Conservation (phyloP, 2,113 vertebrate genomes). For the Halichoeres trimaculatus region DNA sequence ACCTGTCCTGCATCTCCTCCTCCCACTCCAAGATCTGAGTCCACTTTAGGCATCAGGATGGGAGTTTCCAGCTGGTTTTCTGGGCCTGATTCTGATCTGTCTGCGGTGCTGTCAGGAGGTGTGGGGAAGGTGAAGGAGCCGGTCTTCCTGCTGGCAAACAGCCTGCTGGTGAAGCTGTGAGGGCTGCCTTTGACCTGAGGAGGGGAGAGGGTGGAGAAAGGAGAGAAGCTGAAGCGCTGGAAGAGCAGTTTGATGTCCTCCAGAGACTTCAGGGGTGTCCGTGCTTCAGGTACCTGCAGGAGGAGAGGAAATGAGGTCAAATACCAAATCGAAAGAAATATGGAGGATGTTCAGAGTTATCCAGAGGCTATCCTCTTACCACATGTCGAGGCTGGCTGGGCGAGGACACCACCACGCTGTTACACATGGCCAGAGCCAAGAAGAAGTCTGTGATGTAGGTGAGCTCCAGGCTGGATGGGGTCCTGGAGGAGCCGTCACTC, state of each 20-base stretch:
- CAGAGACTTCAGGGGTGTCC: constrained; percentile 84
- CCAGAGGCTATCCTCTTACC: constrained; percentile 72
- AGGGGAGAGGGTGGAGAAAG: constrained; percentile 77
- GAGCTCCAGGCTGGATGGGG: constrained; percentile 73
- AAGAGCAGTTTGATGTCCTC: constrained; percentile 92
- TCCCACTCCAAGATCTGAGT: background rate
- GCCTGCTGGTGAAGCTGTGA: constrained; percentile 76
- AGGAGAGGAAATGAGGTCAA: background rate
- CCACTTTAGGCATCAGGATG: background rate
- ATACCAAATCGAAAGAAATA: too few species aligned
- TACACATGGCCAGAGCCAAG: constrained; percentile 92
- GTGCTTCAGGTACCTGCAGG: constrained; percentile 74
- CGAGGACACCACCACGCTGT: constrained; percentile 93
- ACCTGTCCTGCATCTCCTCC: constrained; percentile 10
- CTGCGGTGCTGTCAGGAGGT: constrained; percentile 1
- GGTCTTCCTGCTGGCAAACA: constrained; percentile 82
- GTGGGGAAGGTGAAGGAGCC: constrained; percentile 57
- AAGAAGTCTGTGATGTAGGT: constrained; percentile 91
- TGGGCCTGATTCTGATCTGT: background rate
- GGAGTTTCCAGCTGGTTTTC: constrained; percentile 14
- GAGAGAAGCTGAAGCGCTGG: constrained; percentile 86
- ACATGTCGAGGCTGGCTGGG: constrained; percentile 83
- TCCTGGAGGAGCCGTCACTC: background rate
- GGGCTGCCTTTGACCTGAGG: constrained; percentile 72
- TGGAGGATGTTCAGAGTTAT: background rate